phyloP scores from a whole-genome alignment of 2,888 invertebrate species.

The Euzophera pinguis region DNA sequence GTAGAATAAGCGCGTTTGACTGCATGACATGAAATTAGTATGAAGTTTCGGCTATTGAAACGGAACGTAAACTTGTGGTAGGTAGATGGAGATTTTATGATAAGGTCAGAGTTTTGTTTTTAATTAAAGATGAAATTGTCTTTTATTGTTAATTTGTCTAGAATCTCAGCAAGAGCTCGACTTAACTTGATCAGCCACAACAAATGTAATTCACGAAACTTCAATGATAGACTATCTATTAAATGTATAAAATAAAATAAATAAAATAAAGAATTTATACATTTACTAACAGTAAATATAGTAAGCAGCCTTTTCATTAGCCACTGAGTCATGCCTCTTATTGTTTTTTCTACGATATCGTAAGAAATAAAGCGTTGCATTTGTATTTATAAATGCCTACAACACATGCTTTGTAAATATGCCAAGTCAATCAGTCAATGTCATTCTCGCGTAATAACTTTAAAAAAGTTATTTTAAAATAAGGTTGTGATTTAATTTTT shows the following conservation, averaged over 20 bases:
- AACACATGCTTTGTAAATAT: constrained; percentile 1
- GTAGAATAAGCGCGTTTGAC: constrained; percentile 29
- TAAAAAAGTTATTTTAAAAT: not conserved
- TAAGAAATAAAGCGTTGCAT: not conserved
- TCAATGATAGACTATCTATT: no score
- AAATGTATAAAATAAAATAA: not conserved
- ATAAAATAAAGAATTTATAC: not conserved
- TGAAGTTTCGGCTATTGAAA: not conserved
- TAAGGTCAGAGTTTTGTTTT: not conserved
- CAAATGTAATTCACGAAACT: no score
- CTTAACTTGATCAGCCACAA: no score
- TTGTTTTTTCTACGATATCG: not conserved
- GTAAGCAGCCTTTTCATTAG: constrained; percentile 39
- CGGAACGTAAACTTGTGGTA: not conserved
- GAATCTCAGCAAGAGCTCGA: no score
- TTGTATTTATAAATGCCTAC: not conserved
- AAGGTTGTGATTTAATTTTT: not conserved
- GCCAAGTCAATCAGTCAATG: not conserved
- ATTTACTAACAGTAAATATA: constrained; percentile 45
- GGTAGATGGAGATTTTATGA: not conserved
- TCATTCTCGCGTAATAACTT: not conserved
- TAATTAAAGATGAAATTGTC: no score
- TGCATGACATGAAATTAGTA: constrained; percentile 21
- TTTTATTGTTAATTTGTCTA: not conserved
- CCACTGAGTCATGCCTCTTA: constrained; percentile 46